Evolutionary conservation across 2,797 vertebrate species (phyloP), one percentile per base, ranked within the genome.

Genomic region (Artibeus lituratus): DNA sequence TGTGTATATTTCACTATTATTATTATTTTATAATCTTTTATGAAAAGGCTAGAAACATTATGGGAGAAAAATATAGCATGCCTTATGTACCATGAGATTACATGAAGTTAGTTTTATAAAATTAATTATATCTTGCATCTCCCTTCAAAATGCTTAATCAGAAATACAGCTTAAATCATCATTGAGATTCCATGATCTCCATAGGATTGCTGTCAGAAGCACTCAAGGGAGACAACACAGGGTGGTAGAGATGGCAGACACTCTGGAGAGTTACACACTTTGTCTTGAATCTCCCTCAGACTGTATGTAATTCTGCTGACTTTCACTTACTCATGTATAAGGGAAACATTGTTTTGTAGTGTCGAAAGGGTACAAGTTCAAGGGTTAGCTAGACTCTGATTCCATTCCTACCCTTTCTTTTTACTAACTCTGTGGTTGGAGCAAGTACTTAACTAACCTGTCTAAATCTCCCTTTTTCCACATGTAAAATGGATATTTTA

Each of bases 91-190:
- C 42, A 35, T 74, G 44, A 70, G 11, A 86, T 88, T n/a, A n/a
- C 35, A 62, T 26, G 72, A 93, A 74, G 7, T 91, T 77, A 87
- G 22, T 82, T 90, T 91, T 86, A 86, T 65, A 70, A 86, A 77
- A 81, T 39, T 51, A 57, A 78, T 90, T 78, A 22, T 47, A 80
- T 80, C 65, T 84, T 81, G 22, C 4, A 37, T 80, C 42, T 92
- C 22, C 42, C n/a, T 44, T 87, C 22, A 49, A 12, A 39, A 44
- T 57, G 10, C 57, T 76, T 86, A 57, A 39, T 94, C 65, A 78
- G 92, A 87, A 90, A 80, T 32, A 74, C 2, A 94, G 21, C 26
- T 77, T 5, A 84, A 29, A 37, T 29, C 24, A 22, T 93, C 65
- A 14, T 16, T 69, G 65, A 42, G 26, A 32, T 37, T 83, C 39